These are phyloP conservation scores for Drosophila azteca DNA, from an alignment of 1,140 invertebrate genomes.

Conservation along the genomic window DNA sequence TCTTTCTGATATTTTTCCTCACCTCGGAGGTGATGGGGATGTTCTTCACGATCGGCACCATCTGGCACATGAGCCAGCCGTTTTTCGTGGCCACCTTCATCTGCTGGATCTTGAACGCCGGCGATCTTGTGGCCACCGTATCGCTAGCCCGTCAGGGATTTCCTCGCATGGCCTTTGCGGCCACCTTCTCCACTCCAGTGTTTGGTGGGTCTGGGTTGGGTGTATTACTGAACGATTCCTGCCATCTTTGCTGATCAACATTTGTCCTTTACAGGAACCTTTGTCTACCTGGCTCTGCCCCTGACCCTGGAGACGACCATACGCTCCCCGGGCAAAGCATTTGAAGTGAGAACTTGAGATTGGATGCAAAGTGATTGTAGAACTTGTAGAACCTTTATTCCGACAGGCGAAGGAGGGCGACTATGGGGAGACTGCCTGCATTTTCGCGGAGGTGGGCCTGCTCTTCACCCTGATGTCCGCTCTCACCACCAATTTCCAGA, in stretches of 20 bases:
- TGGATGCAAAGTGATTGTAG: too few species aligned
- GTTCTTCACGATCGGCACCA: slow-evolving; percentile 28
- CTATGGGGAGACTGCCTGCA: slow-evolving; percentile 26
- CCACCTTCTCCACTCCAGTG: slow-evolving; percentile 38
- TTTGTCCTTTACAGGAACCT: not conserved
- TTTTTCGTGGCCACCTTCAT: slow-evolving; percentile 17
- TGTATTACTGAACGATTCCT: not conserved
- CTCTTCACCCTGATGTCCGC: slow-evolving; percentile 12
- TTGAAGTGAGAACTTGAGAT: not conserved
- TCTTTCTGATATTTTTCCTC: slow-evolving; percentile 22
- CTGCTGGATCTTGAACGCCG: not conserved
- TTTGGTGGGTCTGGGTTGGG: slow-evolving; percentile 12
- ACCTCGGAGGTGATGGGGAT: slow-evolving; percentile 27
- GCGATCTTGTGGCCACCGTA: slow-evolving; percentile 15
- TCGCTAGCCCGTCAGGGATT: slow-evolving; percentile 33
- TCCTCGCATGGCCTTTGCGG: slow-evolving; percentile 31
- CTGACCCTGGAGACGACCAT: not conserved
- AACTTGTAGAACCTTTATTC: too few species aligned
- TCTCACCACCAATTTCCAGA: slow-evolving; percentile 27
- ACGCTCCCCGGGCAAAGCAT: too few species aligned
- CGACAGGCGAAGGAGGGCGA: slow-evolving; percentile 2
- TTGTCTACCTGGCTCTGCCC: slow-evolving; percentile 24
- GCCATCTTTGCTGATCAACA: too few species aligned
- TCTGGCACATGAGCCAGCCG: slow-evolving; percentile 5
- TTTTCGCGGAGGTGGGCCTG: slow-evolving; percentile 27